Evolutionary conservation across 2,888 invertebrate species (phyloP).

Genomic region (Endotricha flammealis): DNA sequence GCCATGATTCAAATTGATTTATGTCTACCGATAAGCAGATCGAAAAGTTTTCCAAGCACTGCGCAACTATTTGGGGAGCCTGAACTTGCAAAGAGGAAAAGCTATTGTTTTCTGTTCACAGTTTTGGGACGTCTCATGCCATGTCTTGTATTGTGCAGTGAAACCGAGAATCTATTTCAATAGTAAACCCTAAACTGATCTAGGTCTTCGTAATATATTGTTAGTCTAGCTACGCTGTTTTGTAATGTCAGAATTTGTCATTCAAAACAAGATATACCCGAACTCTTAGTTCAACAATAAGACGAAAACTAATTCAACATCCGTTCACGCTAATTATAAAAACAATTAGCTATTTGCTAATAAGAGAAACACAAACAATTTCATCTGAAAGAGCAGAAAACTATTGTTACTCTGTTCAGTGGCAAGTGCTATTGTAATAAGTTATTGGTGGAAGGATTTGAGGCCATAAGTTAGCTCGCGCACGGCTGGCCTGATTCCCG

Average conservation of each 20-base stretch:
- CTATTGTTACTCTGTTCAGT: constrained; percentile 14
- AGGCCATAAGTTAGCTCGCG: constrained; percentile 52
- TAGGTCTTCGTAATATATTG: too few species aligned
- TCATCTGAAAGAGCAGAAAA: too few species aligned
- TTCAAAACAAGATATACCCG: too few species aligned
- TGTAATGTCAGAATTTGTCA: too few species aligned
- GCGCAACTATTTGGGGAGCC: not conserved
- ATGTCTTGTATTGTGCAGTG: constrained; percentile 11
- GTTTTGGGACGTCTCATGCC: constrained; percentile 30
- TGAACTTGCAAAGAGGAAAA: not conserved
- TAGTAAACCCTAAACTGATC: too few species aligned
- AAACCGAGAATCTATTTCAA: too few species aligned
- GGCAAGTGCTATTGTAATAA: constrained; percentile 53
- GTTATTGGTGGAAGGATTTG: constrained; percentile 58
- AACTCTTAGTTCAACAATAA: too few species aligned
- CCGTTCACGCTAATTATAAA: too few species aligned
- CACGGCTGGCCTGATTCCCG: constrained; percentile 59
- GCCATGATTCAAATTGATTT: constrained; percentile 72
- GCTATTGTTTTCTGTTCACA: constrained; percentile 14
- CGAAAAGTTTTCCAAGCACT: constrained; percentile 40
- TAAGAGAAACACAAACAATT: too few species aligned
- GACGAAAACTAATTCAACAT: too few species aligned
- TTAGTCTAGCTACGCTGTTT: too few species aligned
- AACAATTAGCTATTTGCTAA: too few species aligned
- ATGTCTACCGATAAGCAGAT: constrained; percentile 65